These are phyloP conservation scores for Keiferia lycopersicella DNA, from an alignment of 2,888 invertebrate species.

Conservation along the genomic window DNA sequence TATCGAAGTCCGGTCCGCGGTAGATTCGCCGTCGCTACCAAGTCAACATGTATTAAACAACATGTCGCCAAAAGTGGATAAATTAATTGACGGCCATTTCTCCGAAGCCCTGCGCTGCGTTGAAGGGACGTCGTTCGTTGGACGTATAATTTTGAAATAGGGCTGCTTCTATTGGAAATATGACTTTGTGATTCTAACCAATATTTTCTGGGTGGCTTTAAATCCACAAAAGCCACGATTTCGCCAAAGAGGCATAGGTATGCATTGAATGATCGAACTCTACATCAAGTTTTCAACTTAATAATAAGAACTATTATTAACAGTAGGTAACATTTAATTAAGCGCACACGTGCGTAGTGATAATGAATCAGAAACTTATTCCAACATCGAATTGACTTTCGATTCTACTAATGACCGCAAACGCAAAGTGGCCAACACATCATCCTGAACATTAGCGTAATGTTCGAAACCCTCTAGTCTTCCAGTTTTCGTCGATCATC, in stretches of 20 bases:
- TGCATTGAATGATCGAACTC: no score
- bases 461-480: constrained; percentile 1
- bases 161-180: neutral
- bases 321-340: no score
- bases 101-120: constrained; percentile 42
- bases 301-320: no score
- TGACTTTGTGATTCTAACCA: neutral
- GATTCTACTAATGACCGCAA: neutral
- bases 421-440: neutral
- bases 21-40: neutral
- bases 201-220: neutral
- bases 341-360: no score
- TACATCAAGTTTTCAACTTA: no score
- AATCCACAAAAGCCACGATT: no score
- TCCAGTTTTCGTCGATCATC: constrained; percentile 8
- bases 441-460: neutral
- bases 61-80: constrained; percentile 61
- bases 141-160: constrained; percentile 11
- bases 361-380: no score
- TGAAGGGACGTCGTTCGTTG: constrained; percentile 14
- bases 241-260: no score
- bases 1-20: neutral
- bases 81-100: constrained; percentile 63
- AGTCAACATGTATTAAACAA: constrained; percentile 53
- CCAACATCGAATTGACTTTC: no score